Base-by-base conservation (phyloP, 1,140 invertebrate species). In the Homarus americanus region DNA sequence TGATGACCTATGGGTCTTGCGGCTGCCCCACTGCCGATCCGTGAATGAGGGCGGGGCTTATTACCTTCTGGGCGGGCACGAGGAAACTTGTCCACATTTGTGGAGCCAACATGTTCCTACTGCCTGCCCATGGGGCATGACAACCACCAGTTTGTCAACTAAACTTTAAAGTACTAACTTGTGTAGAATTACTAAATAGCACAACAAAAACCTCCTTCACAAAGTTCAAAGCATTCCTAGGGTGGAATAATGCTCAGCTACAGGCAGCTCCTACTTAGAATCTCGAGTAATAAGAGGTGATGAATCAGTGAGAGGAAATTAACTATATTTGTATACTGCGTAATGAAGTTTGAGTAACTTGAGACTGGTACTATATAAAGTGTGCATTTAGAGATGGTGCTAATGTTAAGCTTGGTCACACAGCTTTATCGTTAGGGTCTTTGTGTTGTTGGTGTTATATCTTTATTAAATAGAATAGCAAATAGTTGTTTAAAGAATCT, bases 361-460 rank as follows among this genome's bases (percentile, higher is more conserved):
- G 75, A 91, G 82, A 85, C 75, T 80, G 83, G 89, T 80, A 91
- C 82, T 85, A 91, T 72, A 85, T 79, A 90, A 72, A 78, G 88
- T 86, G 82, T 91, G 89, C 89, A 91, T 91, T 91, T 91, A 91
- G 82, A 91, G 89, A 91, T 91, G 89, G 89, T 91, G 89, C 89
- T 91, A 86, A 91, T 82, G 82, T 91, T 86, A 85, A 86, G 88
- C 88, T 90, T 83, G 88, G 88, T 90, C 88, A 90, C 84, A 87
- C 88, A 90, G 88, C 88, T 90, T 90, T 90, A 90, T 90, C 73
- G 80, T 90, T 90, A 90, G 88, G 86, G 72, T 90, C 87, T 85
- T 80, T 91, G 73, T 86, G 82, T 86, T 85, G 63, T 91, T 85
- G 82, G 82, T 80, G 82, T 91, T 85, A 80, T 80, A 85, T 80